These are phyloP conservation scores for Trissolcus basalis DNA, from an alignment of 1,140 invertebrate genomes.

Conservation along the genomic window DNA sequence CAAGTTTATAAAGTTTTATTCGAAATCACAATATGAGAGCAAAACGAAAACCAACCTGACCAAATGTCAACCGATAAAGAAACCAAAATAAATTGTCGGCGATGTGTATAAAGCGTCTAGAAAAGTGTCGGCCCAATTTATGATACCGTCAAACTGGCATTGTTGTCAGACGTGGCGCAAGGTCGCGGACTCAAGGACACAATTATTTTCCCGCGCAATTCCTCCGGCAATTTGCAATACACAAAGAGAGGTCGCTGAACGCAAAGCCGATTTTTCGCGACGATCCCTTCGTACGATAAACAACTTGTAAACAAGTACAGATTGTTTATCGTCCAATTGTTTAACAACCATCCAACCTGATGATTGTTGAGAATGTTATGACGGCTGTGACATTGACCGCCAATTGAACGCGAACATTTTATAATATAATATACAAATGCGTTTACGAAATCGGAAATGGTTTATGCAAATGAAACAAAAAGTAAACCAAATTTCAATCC, in stretches of 20 bases:
- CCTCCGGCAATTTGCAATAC: conserved; percentile 11
- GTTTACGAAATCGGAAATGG: too few species aligned
- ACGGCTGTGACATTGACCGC: too few species aligned
- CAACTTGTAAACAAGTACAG: not conserved
- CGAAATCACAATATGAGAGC: too few species aligned
- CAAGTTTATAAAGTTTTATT: too few species aligned
- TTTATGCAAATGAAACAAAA: too few species aligned
- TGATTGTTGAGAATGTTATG: too few species aligned
- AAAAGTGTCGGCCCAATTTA: conserved; percentile 22
- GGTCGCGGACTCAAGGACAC: conserved; percentile 22
- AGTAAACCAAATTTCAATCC: too few species aligned
- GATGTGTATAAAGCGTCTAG: not conserved
- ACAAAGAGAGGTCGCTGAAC: conserved; percentile 36
- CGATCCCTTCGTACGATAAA: not conserved
- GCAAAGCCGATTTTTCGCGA: conserved; percentile 16
- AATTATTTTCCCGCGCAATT: conserved; percentile 21
- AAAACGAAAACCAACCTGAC: not conserved
- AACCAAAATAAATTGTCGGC: not conserved
- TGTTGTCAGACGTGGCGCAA: conserved; percentile 14
- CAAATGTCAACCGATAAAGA: not conserved
- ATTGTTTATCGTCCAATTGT: too few species aligned
- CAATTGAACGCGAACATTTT: too few species aligned
- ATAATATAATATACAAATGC: too few species aligned
- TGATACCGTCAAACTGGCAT: conserved; percentile 11
- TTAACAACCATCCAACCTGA: too few species aligned